Percentiles rank a stretch among this genome's conserved stretches.
These are phyloP conservation scores for Bubo blakistoni DNA, from an alignment of 2,113 vertebrate species.

Conservation along the genomic window DNA sequence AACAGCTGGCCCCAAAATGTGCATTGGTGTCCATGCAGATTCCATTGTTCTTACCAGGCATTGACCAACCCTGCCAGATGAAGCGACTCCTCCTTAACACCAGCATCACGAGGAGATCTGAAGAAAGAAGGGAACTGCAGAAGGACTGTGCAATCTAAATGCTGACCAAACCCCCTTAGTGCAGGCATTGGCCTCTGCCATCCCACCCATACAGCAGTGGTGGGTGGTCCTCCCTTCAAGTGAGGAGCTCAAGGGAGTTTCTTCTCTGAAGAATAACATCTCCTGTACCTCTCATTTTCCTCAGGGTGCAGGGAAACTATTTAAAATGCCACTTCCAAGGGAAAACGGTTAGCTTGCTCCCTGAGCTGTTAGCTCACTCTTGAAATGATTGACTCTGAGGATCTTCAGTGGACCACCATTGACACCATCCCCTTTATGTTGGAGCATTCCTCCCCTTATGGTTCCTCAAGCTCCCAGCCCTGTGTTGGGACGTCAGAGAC, in stretches of 20 bases:
- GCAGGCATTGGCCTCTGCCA: neutral
- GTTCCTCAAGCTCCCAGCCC: neutral
- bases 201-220: accelerated
- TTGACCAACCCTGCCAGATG: neutral
- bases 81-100: neutral
- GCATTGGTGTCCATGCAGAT: neutral
- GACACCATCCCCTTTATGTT: neutral
- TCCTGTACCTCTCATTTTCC: neutral
- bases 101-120: neutral
- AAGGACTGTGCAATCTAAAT: neutral
- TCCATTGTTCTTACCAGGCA: accelerated
- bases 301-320: neutral
- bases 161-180: neutral
- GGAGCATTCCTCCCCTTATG: too few relatives aligned
- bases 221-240: accelerated
- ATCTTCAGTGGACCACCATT: neutral
- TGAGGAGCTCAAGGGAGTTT: neutral
- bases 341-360: neutral
- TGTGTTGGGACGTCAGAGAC: neutral
- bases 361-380: neutral
- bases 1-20: neutral
- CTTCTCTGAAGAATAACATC: neutral
- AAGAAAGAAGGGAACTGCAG: neutral
- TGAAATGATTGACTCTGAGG: neutral
- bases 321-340: neutral